A percentile compares a stretch with the other conserved stretches of the same genome.
Conservation (phyloP, 2,888 invertebrate species). For the Tipula helvola region DNA sequence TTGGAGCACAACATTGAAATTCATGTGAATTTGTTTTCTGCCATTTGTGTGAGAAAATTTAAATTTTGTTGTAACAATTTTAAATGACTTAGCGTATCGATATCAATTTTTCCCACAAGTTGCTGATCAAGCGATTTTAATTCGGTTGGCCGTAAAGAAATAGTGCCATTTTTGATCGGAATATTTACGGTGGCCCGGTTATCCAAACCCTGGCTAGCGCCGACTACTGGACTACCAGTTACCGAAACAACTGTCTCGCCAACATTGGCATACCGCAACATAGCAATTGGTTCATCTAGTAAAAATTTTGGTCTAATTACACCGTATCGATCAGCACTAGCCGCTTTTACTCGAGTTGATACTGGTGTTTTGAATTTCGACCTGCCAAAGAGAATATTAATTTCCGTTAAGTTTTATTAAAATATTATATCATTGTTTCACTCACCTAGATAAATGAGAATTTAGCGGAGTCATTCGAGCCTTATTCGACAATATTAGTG, state of each 20-base stretch:
- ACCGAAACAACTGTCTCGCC: conserved; percentile 33
- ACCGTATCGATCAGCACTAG: conserved; percentile 28
- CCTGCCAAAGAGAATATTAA: conserved; percentile 17
- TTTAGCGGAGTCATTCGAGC: background rate
- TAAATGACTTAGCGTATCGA: conserved; percentile 29
- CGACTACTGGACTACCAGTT: conserved; percentile 32
- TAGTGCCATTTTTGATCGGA: conserved; percentile 31
- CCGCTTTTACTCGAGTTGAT: conserved; percentile 24
- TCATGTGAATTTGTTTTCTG: conserved; percentile 18
- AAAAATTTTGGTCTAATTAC: conserved; percentile 21
- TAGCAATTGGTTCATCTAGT: conserved; percentile 24
- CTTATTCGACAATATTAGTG: background rate
- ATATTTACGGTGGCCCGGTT: conserved; percentile 34
- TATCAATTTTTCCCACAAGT: conserved; percentile 27
- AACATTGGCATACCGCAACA: conserved; percentile 32
- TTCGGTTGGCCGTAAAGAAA: conserved; percentile 32
- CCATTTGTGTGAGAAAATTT: conserved; percentile 29
- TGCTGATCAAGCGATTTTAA: conserved; percentile 25
- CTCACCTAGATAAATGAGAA: background rate
- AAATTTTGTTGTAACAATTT: conserved; percentile 30
- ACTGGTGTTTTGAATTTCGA: conserved; percentile 30
- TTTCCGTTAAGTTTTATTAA: background rate
- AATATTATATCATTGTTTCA: background rate
- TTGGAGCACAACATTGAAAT: background rate
- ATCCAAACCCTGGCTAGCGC: conserved; percentile 29